Base-by-base conservation (phyloP, 37 sponge, comb jelly and placozoan species). In the Ianthella basta region DNA sequence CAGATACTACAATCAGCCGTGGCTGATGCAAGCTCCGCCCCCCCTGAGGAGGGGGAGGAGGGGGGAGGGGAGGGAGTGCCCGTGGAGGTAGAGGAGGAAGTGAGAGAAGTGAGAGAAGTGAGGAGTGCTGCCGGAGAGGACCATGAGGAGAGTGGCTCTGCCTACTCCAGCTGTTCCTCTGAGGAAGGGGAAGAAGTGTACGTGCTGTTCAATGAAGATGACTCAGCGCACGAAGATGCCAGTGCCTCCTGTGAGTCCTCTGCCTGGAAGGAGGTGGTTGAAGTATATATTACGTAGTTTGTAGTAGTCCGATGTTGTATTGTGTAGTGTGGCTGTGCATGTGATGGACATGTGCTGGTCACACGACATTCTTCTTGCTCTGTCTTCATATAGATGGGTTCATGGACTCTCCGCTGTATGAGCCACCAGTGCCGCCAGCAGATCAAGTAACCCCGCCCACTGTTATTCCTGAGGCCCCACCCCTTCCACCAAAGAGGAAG, bases 401-500 rank as follows among this genome's bases (percentile, higher is more conserved):
- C 8, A 8, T 44, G 50, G 50, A 44, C 50, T 44, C 50, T 44
- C 50, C 50, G 8, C 50, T 44, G 50, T 44, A 44, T 44, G 50
- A 10, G 50, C 50, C 50, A 44, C 8, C 50, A 75, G 24, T 44
- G 18, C 78, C 3, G 15, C 23, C 54, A 40, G 25, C 78, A 25
- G 44, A 53, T 41, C 37, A 40, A 41, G n/a, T 24, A 20, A 29
- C 37, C 37, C 72, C 72, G 29, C 78, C 78, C 18, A 4, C 64
- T 61, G n/a, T n/a, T n/a, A 27, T 27, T 61, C 78, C 78, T 23
- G 44, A 39, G 20, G 44, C 54, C 37, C 78, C 78, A 19, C 78
- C 78, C 53, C 78, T 75, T 44, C 78, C 78, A 40, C 78, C 78
- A 18, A 75, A 75, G 78, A 75, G 54, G 78, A 75, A 41, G 78